Evolutionary conservation across 2,113 vertebrate species (phyloP).

Genomic region (Poeciliopsis retropinna): DNA sequence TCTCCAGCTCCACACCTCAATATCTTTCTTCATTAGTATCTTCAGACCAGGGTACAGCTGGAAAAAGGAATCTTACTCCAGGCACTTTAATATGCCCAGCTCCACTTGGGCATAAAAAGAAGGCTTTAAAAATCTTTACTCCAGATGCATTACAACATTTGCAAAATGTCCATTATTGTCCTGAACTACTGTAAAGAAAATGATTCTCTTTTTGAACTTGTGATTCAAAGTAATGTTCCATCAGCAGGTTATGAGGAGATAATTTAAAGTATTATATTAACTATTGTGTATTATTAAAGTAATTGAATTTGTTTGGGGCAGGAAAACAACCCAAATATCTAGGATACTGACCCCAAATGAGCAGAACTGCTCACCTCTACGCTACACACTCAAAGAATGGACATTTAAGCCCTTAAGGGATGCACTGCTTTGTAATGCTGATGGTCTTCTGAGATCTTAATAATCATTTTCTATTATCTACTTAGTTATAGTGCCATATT

Average conservation of each 20-base stretch:
- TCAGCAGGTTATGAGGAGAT: too few relatives aligned
- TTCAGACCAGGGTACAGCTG: neutral
- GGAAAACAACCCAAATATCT: too few relatives aligned
- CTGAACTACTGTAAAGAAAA: too few relatives aligned
- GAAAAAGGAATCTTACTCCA: neutral
- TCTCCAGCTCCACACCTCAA: neutral
- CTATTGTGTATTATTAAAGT: too few relatives aligned
- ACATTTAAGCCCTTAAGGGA: neutral
- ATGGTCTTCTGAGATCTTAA: neutral
- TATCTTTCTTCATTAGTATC: neutral
- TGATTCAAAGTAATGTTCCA: too few relatives aligned
- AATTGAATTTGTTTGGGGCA: too few relatives aligned
- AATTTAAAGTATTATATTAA: too few relatives aligned
- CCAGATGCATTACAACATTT: neutral
- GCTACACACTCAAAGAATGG: neutral
- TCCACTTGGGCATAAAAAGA: neutral
- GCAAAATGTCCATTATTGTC: too few relatives aligned
- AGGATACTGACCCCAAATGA: too few relatives aligned
- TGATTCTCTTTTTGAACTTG: too few relatives aligned
- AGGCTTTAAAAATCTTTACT: neutral
- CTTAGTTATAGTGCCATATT: neutral
- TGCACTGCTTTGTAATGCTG: neutral
- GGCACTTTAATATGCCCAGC: slow-evolving; percentile 1
- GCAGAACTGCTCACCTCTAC: too few relatives aligned
- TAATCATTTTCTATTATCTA: neutral